Evolutionary conservation across 2,797 vertebrate genomes (phyloP), one percentile per base, ranked within the genome.

Genomic region (Pseudochaenichthys georgianus): DNA sequence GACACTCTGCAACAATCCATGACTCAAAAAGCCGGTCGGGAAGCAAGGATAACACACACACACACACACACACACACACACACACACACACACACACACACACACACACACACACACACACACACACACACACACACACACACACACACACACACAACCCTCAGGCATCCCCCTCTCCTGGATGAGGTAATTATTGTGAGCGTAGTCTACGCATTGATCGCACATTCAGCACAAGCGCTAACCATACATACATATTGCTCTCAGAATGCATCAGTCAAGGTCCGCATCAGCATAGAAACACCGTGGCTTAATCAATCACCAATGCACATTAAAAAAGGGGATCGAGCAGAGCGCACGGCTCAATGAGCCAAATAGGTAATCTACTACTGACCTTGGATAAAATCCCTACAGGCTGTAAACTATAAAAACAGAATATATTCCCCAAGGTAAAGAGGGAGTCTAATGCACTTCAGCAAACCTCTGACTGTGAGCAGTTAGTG

Each of bases 151-250:
- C 51, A 64, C 63, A 53, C 54, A 67, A 43, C 65, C 87, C 77
- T 63, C 64, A 75, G 83, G 83, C 87, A 61, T 75, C 41, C 72
- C 76, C 73, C 62, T 73, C 61, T 77, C 82, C 73, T 87, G 84
- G 89, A 91, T 87, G 83, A 91, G 89, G 90, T 93, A 93, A 95
- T 95, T 93, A 93, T 94, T 88, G 89, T 75, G 59, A 63, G 64
- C 80, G 85, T 83, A 89, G 82, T 81, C 84, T 60, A 63, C 75
- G 80, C 83, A 95, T 93, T 63, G 91, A 94, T 93, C 81, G 89
- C 73, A 89, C 87, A 91, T 91, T 87, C 87, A 87, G 85, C 87
- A 78, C 80, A 80, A 80, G 75, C 86, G 81, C 91, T 79, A 90
- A 87, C 85, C 83, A 81, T 86, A 91, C 87, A 81, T 87, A 89